Conservation (phyloP, 2,888 invertebrate species). For the Patella pellucida region DNA sequence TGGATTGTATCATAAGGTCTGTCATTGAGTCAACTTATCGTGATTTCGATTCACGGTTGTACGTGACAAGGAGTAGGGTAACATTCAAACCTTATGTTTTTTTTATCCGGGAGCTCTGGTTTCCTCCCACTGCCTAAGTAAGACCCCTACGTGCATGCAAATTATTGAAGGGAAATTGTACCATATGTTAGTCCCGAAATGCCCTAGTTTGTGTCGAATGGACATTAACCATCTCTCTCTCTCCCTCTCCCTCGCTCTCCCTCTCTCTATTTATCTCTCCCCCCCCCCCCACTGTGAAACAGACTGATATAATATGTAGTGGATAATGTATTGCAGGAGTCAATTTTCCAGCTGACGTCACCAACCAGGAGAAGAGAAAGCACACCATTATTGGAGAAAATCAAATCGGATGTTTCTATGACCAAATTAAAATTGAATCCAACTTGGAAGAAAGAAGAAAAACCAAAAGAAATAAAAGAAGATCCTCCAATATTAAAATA, state of each 20-base stretch:
- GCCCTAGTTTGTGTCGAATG: background rate
- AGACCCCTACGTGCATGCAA: background rate
- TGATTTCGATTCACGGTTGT: too few species aligned
- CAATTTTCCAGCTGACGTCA: constrained; percentile 74
- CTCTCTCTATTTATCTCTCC: background rate
- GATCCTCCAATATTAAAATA: constrained; percentile 81
- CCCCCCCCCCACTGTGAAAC: background rate
- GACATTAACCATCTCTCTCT: background rate
- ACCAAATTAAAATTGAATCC: constrained; percentile 60
- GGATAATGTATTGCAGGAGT: constrained; percentile 56
- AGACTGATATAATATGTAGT: background rate
- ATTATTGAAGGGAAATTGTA: background rate
- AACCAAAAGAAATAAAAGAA: constrained; percentile 73
- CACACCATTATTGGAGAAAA: constrained; percentile 69
- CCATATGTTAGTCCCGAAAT: too few species aligned
- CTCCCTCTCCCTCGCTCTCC: background rate
- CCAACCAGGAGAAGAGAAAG: constrained; percentile 83
- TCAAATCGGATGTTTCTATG: constrained; percentile 65
- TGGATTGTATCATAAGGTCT: background rate
- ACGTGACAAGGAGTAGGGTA: too few species aligned
- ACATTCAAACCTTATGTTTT: too few species aligned
- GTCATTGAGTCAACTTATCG: too few species aligned
- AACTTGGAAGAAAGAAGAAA: constrained; percentile 63
- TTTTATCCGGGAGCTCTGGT: background rate
- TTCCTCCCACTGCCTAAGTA: background rate